phyloP scores from a whole-genome alignment of 53 echinoderm and acorn worm genomes.

The Temnopleurus reevesii region DNA sequence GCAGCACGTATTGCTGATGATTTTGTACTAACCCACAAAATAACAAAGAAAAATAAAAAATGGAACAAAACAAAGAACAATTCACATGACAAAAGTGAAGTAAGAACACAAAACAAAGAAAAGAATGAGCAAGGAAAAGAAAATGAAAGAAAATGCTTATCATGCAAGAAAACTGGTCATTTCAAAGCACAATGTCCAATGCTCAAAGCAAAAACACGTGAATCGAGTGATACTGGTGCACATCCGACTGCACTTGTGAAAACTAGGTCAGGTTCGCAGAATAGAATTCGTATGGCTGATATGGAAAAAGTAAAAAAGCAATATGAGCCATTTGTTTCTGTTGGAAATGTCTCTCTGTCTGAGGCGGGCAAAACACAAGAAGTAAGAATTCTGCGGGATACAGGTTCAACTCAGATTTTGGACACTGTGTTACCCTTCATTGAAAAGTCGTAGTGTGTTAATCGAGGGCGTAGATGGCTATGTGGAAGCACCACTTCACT shows the following conservation, averaged over 20 bases:
- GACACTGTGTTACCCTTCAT: slow-evolving; percentile 51
- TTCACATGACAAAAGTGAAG: too few relatives aligned
- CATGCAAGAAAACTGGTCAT: too few relatives aligned
- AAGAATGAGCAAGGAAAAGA: too few relatives aligned
- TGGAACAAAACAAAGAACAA: too few relatives aligned
- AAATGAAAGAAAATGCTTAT: too few relatives aligned
- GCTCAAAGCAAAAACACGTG: not conserved
- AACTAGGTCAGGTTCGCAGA: not conserved
- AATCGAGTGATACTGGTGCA: not conserved
- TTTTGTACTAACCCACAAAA: too few relatives aligned
- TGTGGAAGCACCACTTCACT: slow-evolving; percentile 55
- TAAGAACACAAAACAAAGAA: too few relatives aligned
- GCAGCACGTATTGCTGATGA: too few relatives aligned
- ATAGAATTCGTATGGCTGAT: not conserved
- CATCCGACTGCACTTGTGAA: not conserved
- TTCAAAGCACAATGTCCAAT: not conserved
- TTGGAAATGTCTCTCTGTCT: not conserved
- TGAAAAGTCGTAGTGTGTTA: slow-evolving; percentile 55
- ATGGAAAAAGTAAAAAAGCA: not conserved
- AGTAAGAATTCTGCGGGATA: slow-evolving; percentile 54
- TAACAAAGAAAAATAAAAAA: too few relatives aligned
- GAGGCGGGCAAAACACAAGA: not conserved
- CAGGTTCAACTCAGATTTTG: slow-evolving; percentile 68
- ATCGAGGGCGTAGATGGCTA: slow-evolving; percentile 57
- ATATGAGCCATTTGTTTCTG: not conserved